A percentile compares a stretch with the other conserved stretches of the same genome.
Conservation (phyloP, 2,888 invertebrate genomes). For the Erebia aethiops region DNA sequence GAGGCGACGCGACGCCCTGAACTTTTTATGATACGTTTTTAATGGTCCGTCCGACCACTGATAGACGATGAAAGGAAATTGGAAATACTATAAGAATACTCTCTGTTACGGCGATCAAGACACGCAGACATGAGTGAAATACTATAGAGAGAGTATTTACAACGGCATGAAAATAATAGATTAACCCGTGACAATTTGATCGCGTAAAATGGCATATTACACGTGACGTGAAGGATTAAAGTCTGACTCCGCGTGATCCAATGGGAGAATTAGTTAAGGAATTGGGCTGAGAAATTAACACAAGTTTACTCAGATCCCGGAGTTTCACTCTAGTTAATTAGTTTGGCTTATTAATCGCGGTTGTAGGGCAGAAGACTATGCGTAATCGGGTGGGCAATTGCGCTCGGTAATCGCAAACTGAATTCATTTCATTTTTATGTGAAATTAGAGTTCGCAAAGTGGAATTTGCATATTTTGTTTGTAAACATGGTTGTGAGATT, state of each 20-base stretch:
- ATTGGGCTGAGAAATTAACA: conserved; percentile 10
- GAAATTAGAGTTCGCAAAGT: not conserved
- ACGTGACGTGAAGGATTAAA: not conserved
- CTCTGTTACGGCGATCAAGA: too few relatives aligned
- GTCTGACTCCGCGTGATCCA: conserved; percentile 5
- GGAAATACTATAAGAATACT: too few relatives aligned
- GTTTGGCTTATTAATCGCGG: conserved; percentile 13
- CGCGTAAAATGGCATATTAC: conserved; percentile 6
- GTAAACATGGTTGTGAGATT: not conserved
- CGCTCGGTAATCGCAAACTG: not conserved
- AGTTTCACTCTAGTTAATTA: conserved; percentile 22
- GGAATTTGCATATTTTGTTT: not conserved
- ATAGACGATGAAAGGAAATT: too few relatives aligned
- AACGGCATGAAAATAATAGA: too few relatives aligned
- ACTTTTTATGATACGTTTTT: too few relatives aligned
- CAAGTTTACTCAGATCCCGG: conserved; percentile 16
- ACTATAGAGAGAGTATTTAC: too few relatives aligned
- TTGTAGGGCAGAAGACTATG: conserved; percentile 2
- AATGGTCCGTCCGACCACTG: too few relatives aligned
- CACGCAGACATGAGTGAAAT: too few relatives aligned
- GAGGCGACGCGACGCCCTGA: too few relatives aligned
- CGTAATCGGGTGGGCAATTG: not conserved
- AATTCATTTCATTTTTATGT: not conserved
- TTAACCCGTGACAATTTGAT: not conserved
- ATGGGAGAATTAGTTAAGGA: conserved; percentile 15